Base-by-base conservation (phyloP, 2,888 invertebrate species). In the Chaitophorus viminalis region DNA sequence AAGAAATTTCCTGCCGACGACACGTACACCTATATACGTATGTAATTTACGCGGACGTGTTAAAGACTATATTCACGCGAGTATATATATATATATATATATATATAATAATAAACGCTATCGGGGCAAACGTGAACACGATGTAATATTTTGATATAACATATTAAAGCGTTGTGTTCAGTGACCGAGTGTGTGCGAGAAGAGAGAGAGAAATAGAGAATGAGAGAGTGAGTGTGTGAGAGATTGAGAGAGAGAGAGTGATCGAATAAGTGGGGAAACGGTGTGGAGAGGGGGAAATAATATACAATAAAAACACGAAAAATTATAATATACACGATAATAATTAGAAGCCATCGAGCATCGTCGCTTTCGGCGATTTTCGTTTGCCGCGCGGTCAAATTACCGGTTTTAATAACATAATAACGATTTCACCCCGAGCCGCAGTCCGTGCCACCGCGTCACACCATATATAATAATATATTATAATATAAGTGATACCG, bases 361-460 rank as follows among this genome's bases (percentile, higher is more conserved):
- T 75, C 21, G 60, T 74, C 65, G 68, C 78, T 65, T 14, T 5
- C 31, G 39, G 72, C 72, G 17, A 31, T 79, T 81, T 74, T 39
- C 39, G 72, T 78, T 79, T 17, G 68, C 72, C 86, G 39, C 86
- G 39, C 87, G 78, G 70, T 72, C 86, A 25, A 86, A 86, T 86
- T 78, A 86, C 86, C 86, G 78, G 86, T 79, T 86, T 86, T 86
- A 70, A 86, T 86, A 86, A 86, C 85, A 86, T 77, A 77, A 86
- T 78, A 52, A 82, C 74, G 21, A 60, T 75, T 76, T 65, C 75
- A 31, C 25, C 39, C 75, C 60, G 46, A 46, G 46, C 33, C 68
- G 68, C 25, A 0, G 74, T 33, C 75, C 21, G 46, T 52, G 52
- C 29, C 36, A 21, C 75, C 84, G 6, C 60, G n/a, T n/a, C n/a